These are phyloP conservation scores for Dolichotis patagonum DNA, from an alignment of 2,113 vertebrate genomes.

Conservation along the genomic window DNA sequence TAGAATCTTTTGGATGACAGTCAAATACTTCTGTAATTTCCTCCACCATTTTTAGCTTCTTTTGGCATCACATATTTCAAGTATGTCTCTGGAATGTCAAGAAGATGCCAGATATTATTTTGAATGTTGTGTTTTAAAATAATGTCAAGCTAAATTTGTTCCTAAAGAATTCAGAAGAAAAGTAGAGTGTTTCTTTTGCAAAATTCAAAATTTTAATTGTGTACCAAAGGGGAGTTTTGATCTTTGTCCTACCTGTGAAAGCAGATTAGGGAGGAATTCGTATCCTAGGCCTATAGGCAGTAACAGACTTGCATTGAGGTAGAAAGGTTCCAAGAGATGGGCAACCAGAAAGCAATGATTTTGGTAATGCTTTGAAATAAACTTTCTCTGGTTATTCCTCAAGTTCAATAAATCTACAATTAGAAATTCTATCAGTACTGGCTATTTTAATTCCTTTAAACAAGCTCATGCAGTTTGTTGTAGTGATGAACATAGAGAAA, in stretches of 20 bases:
- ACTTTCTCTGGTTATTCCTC: constrained; percentile 35
- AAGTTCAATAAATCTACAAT: neutral
- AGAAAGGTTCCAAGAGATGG: neutral
- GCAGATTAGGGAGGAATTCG: constrained; percentile 64
- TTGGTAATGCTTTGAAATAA: constrained; percentile 3
- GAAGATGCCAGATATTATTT: constrained; percentile 67
- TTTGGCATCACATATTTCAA: constrained; percentile 71
- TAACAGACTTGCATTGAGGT: neutral
- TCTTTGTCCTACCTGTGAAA: constrained; percentile 49
- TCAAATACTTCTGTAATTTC: constrained; percentile 79
- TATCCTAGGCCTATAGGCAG: constrained; percentile 25
- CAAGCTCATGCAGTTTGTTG: neutral
- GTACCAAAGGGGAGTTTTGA: neutral
- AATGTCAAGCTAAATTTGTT: constrained; percentile 49
- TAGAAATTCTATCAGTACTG: neutral
- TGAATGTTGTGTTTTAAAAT: constrained; percentile 57
- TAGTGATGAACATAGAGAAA: neutral
- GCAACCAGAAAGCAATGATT: neutral
- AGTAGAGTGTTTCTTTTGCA: neutral
- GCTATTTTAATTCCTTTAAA: neutral
- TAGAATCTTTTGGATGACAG: constrained; percentile 73
- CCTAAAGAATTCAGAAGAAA: constrained; percentile 40
- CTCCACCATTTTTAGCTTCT: constrained; percentile 73
- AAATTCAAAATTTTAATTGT: constrained; percentile 57
- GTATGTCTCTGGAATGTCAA: constrained; percentile 66